A percentile compares a stretch with the other conserved stretches of the same genome.
Conservation (phyloP, 2,797 vertebrate species). For the Manis crassicaudata region DNA sequence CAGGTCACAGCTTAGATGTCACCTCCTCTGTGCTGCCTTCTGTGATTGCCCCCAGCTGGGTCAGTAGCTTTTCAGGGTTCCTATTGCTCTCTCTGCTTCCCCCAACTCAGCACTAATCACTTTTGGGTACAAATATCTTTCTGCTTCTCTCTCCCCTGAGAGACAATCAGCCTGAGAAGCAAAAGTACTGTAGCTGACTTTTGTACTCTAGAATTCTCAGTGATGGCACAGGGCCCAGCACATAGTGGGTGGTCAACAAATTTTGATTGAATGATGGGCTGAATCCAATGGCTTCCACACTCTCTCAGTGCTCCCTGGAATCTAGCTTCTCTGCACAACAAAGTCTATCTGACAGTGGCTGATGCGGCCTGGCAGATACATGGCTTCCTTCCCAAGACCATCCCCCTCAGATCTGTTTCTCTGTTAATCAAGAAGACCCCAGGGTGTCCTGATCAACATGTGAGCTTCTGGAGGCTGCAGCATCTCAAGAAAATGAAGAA, state of each 20-base stretch:
- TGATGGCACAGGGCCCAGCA: not conserved
- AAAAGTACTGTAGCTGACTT: not conserved
- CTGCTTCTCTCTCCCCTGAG: not conserved
- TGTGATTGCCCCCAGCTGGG: not conserved
- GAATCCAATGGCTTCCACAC: not conserved
- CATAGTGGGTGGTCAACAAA: not conserved
- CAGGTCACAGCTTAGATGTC: not conserved
- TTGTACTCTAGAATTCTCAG: not conserved
- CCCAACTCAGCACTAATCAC: not conserved
- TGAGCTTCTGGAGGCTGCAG: not conserved
- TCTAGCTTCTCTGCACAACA: not conserved
- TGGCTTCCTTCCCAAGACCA: accelerated
- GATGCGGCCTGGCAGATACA: not conserved
- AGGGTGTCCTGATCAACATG: not conserved
- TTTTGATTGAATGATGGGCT: not conserved
- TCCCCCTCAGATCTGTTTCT: not conserved
- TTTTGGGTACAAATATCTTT: not conserved
- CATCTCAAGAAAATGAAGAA: not conserved
- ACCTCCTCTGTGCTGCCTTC: not conserved
- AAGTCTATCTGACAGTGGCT: not conserved
- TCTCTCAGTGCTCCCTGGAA: not conserved
- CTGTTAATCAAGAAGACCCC: not conserved
- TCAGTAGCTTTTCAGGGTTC: not conserved
- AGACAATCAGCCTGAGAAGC: accelerated
- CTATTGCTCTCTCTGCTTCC: not conserved